phyloP scores from a whole-genome alignment of 2,113 vertebrate species.

The Rhabdornis inornatus region DNA sequence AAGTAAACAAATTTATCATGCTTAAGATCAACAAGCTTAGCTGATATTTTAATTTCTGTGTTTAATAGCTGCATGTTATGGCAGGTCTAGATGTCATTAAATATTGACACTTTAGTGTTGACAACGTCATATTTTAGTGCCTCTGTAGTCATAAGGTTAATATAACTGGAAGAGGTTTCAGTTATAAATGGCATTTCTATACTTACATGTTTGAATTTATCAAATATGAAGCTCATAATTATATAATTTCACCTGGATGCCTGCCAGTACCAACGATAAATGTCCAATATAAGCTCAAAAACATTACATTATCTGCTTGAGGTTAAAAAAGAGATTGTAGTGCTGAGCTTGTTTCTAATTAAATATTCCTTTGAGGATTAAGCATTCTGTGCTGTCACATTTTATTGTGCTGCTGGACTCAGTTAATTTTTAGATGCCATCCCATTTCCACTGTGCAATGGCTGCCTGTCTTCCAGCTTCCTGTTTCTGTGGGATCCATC shows the following conservation, averaged over 20 bases:
- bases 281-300: background rate
- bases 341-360: background rate
- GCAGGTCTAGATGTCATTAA: background rate
- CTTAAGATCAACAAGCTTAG: background rate
- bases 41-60: background rate
- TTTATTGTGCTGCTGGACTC: background rate
- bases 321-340: background rate
- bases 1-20: background rate
- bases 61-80: background rate
- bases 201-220: background rate
- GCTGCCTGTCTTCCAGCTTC: background rate
- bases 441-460: rapidly evolving
- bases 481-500: background rate
- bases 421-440: background rate
- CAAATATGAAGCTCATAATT: background rate
- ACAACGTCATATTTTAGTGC: background rate
- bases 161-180: background rate
- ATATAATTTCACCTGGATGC: background rate
- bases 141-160: background rate
- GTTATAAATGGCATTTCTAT: background rate
- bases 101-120: background rate
- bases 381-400: rapidly evolving
- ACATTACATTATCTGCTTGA: background rate
- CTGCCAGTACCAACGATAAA: background rate
- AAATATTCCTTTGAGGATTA: background rate